Evolutionary conservation across 2,888 invertebrate species (phyloP).

Genomic region (Lithophane leautieri): DNA sequence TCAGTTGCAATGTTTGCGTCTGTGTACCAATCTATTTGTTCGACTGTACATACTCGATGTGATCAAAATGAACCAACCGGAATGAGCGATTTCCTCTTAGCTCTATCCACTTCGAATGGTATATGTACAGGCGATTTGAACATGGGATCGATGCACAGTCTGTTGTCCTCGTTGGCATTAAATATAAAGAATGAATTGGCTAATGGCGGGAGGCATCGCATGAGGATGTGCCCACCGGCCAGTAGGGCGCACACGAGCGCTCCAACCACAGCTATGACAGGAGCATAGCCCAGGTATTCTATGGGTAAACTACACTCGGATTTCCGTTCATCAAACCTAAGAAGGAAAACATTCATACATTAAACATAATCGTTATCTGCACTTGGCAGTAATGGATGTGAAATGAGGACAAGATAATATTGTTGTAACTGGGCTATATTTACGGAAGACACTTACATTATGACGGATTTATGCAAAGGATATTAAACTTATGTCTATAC

Average conservation of each 20-base stretch:
- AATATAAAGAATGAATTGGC: conserved; percentile 85
- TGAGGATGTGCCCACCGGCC: conserved; percentile 76
- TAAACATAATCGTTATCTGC: neutral
- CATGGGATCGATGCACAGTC: conserved; percentile 78
- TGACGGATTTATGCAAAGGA: neutral
- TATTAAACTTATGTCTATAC: neutral
- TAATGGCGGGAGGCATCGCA: conserved; percentile 78
- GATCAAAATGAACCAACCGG: conserved; percentile 70
- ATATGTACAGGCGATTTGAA: conserved; percentile 64
- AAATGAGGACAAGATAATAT: conserved; percentile 8
- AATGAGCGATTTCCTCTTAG: conserved; percentile 75
- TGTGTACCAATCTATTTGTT: neutral
- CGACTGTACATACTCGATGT: neutral
- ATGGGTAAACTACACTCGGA: conserved; percentile 75
- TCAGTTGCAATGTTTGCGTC: neutral
- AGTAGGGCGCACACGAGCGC: conserved; percentile 74
- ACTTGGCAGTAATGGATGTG: neutral
- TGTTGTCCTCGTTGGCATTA: conserved; percentile 86
- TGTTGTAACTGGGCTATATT: conserved; percentile 7
- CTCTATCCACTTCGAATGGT: conserved; percentile 61
- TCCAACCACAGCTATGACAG: conserved; percentile 76
- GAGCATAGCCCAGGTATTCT: conserved; percentile 74
- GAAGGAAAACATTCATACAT: neutral
- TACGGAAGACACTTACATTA: conserved; percentile 22
- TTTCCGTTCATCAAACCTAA: conserved; percentile 81